A percentile compares a stretch with the other conserved stretches of the same genome.
These are phyloP conservation scores for Brenthis ino DNA, from an alignment of 2,888 invertebrate species.

Conservation along the genomic window DNA sequence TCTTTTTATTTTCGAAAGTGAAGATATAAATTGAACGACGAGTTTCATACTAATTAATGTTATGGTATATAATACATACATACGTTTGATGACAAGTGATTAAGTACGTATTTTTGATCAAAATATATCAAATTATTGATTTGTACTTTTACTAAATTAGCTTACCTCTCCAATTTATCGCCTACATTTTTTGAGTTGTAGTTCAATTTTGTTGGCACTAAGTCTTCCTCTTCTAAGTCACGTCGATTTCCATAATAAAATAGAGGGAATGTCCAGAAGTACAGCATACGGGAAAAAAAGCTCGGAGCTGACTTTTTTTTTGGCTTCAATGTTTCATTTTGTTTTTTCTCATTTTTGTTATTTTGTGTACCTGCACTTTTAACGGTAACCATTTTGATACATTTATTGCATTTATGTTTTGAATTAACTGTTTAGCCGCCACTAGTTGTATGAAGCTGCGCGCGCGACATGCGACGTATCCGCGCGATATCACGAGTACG, in stretches of 20 bases:
- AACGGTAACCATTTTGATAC: slow-evolving; percentile 32
- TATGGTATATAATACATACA: too few species aligned
- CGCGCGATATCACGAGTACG: slow-evolving; percentile 27
- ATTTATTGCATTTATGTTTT: slow-evolving; percentile 12
- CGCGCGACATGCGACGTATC: slow-evolving; percentile 35
- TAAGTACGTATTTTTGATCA: background rate
- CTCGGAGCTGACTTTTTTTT: slow-evolving; percentile 57
- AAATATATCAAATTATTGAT: background rate
- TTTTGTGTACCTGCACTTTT: slow-evolving; percentile 34
- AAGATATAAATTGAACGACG: too few species aligned
- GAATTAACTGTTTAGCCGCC: slow-evolving; percentile 5
- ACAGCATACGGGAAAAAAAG: slow-evolving; percentile 83
- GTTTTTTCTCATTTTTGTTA: slow-evolving; percentile 42
- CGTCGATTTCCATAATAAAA: slow-evolving; percentile 89
- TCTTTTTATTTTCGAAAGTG: too few species aligned
- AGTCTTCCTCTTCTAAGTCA: slow-evolving; percentile 87
- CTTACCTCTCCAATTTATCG: slow-evolving; percentile 85
- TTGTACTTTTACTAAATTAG: background rate
- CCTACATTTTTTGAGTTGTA: slow-evolving; percentile 88
- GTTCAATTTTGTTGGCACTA: slow-evolving; percentile 85
- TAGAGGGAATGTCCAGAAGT: slow-evolving; percentile 89
- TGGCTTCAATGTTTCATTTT: slow-evolving; percentile 39
- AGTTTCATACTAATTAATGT: too few species aligned
- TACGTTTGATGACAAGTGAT: too few species aligned
- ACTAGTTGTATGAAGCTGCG: slow-evolving; percentile 11